phyloP scores from a whole-genome alignment of 1,140 invertebrate species.

The Pinna nobilis region DNA sequence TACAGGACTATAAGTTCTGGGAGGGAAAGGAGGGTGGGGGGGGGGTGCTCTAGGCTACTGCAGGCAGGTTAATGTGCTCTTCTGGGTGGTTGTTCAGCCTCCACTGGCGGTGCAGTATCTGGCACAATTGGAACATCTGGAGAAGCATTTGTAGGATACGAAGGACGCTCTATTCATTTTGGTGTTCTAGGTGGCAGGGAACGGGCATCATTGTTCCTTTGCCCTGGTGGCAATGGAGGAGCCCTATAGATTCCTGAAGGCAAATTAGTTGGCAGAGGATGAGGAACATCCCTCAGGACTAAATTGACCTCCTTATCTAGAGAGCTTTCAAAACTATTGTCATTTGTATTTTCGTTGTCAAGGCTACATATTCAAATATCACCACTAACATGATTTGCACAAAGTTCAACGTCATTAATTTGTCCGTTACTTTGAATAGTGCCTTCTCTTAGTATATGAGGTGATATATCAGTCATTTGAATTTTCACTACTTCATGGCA shows the following conservation, averaged over 20 bases:
- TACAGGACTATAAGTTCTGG: conserved; percentile 68
- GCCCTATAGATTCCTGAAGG: conserved; percentile 69
- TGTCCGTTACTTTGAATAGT: background rate
- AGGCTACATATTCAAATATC: background rate
- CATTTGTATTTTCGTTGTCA: conserved; percentile 1
- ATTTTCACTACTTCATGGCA: conserved; percentile 7
- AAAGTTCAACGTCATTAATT: background rate
- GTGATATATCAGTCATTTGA: background rate
- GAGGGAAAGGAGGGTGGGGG: conserved; percentile 67
- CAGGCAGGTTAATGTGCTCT: background rate
- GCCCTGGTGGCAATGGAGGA: conserved; percentile 64
- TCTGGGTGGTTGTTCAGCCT: background rate
- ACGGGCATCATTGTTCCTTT: conserved; percentile 54
- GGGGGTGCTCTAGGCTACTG: conserved; percentile 47
- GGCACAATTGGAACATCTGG: conserved; percentile 7
- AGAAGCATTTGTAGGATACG: conserved; percentile 15
- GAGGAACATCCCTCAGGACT: conserved; percentile 8
- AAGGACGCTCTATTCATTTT: conserved; percentile 43
- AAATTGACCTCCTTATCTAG: conserved; percentile 16
- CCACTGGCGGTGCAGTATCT: background rate
- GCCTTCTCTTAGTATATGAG: background rate
- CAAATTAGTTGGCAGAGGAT: conserved; percentile 55
- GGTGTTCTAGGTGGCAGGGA: conserved; percentile 57
- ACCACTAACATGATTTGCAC: background rate
- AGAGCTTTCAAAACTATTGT: conserved; percentile 9